These are phyloP conservation scores for Eciton burchellii DNA, from an alignment of 1,140 invertebrate species.

Conservation along the genomic window DNA sequence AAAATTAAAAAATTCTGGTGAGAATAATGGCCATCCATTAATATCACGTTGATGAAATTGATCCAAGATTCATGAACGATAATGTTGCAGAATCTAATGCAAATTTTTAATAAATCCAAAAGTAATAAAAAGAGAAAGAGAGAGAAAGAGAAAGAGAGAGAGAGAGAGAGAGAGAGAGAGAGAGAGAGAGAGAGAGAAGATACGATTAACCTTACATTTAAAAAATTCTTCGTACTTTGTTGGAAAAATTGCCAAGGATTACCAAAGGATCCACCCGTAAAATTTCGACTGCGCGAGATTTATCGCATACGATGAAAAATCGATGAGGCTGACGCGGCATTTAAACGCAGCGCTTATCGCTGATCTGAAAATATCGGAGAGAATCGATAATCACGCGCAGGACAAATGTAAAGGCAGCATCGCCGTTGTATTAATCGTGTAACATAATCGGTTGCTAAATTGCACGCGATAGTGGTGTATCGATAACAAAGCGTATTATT, in stretches of 20 bases:
- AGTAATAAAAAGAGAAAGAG: no score
- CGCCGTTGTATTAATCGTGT: conserved; percentile 5
- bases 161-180: no score
- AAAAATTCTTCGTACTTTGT: no score
- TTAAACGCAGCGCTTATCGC: conserved; percentile 25
- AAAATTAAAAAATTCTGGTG: neutral
- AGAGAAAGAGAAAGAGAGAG: no score
- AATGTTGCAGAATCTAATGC: no score
- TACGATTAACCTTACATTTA: no score
- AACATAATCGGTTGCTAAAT: conserved; percentile 40
- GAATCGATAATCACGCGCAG: conserved; percentile 35
- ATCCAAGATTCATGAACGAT: conserved; percentile 6
- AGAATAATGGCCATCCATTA: neutral
- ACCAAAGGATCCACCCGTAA: neutral
- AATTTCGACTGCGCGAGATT: neutral
- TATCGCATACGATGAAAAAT: conserved; percentile 31
- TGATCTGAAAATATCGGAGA: conserved; percentile 37
- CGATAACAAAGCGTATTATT: conserved; percentile 40
- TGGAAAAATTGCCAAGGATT: neutral
- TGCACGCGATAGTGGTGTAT: neutral
- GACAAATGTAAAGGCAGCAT: conserved; percentile 1
- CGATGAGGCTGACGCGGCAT: conserved; percentile 13
- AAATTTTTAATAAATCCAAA: no score
- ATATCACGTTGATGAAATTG: neutral
- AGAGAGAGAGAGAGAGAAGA: no score